Evolutionary conservation across 2,888 invertebrate genomes (phyloP).

Genomic region (Pachycephus smyrnensis): DNA sequence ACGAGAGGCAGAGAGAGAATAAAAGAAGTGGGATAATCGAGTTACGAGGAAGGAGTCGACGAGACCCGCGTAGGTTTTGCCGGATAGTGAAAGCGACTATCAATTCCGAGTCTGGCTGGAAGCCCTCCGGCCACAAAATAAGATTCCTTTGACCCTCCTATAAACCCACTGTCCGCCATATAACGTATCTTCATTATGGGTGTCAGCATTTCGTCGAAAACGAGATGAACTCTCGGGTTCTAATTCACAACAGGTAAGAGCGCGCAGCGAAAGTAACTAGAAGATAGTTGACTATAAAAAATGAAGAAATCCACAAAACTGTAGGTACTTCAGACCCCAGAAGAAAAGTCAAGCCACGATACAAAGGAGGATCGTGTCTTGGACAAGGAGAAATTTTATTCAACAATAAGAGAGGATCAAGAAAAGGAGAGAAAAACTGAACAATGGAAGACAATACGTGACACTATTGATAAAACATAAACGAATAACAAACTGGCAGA

Average conservation of each 20-base stretch:
- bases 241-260: background rate
- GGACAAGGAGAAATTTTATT: background rate
- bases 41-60: background rate
- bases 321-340: background rate
- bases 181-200: background rate
- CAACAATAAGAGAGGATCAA: background rate
- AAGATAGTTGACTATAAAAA: background rate
- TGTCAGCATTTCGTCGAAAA: background rate
- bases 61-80: background rate
- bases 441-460: background rate
- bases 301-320: background rate
- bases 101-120: background rate
- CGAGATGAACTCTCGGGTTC: background rate
- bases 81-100: background rate
- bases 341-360: background rate
- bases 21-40: background rate
- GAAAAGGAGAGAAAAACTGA: background rate
- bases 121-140: background rate
- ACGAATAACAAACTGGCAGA: background rate
- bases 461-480: background rate
- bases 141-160: background rate
- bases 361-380: background rate
- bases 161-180: background rate
- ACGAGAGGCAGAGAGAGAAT: background rate
- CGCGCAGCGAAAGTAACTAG: background rate